These are phyloP conservation scores for Notolabrus celidotus DNA, from an alignment of 2,797 vertebrate species.

Conservation along the genomic window DNA sequence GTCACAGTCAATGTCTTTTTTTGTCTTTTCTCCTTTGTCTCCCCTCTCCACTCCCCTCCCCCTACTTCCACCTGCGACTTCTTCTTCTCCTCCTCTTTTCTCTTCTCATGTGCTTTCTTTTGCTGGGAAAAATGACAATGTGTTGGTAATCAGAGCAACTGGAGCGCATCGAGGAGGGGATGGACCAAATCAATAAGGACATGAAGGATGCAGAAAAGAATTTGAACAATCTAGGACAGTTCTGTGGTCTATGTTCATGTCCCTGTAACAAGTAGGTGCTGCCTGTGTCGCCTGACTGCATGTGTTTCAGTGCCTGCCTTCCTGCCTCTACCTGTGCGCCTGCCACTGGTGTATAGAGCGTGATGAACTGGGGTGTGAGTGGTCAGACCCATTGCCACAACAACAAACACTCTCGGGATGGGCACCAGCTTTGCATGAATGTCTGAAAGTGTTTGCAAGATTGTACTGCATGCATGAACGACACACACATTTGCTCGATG, in stretches of 20 bases:
- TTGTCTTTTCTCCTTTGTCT: constrained; percentile 88
- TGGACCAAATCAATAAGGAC: constrained; percentile 99
- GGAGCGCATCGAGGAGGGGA: constrained; percentile 99
- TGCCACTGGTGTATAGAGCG: constrained; percentile 77
- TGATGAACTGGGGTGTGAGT: constrained; percentile 72
- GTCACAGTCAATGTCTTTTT: constrained; percentile 98
- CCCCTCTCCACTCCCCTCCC: constrained; percentile 56
- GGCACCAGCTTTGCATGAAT: constrained; percentile 66
- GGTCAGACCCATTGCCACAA: constrained; percentile 65
- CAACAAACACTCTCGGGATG: constrained; percentile 64
- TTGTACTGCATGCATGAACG: constrained; percentile 43
- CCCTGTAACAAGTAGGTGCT: constrained; percentile 99
- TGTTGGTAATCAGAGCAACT: constrained; percentile 99
- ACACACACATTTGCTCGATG: constrained; percentile 43
- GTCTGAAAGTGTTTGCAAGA: constrained; percentile 39
- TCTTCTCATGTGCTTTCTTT: constrained; percentile 94
- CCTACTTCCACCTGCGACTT: constrained; percentile 34
- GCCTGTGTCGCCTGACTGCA: constrained; percentile 88
- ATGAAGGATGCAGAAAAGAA: constrained; percentile 99
- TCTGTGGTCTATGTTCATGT: constrained; percentile 99
- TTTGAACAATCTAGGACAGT: constrained; percentile 99
- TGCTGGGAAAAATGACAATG: constrained; percentile 95
- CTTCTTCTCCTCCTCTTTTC: constrained; percentile 69
- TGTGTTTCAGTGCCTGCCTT: constrained; percentile 79
- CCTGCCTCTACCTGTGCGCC: constrained; percentile 68